These are phyloP conservation scores for Pogonophryne albipinna DNA, from an alignment of 2,797 vertebrate genomes.

Conservation along the genomic window DNA sequence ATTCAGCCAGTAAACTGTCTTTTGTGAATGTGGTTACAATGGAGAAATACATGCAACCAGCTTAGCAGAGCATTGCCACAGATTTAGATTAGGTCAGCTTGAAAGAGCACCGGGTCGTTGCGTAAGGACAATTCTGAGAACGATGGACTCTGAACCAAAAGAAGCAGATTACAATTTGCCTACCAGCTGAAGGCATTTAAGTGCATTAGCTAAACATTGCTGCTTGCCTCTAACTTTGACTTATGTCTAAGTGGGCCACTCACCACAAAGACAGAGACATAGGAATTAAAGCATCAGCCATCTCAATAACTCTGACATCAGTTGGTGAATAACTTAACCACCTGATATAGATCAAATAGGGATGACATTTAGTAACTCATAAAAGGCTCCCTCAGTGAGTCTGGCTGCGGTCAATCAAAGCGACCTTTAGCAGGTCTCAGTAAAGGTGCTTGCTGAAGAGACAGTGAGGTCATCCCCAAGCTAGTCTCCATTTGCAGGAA, in stretches of 20 bases:
- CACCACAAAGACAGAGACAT: conserved; percentile 20
- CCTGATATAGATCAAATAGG: conserved; percentile 33
- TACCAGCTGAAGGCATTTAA: conserved; percentile 29
- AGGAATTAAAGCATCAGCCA: conserved; percentile 13
- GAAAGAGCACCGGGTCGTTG: conserved; percentile 19
- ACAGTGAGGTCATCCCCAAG: not conserved
- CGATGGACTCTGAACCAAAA: conserved; percentile 47
- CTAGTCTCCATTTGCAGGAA: not conserved
- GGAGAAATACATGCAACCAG: conserved; percentile 17
- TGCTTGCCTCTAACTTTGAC: conserved; percentile 17
- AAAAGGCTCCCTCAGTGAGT: not conserved
- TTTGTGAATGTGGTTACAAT: not conserved
- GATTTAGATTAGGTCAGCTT: conserved; percentile 37
- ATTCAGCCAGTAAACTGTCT: conserved; percentile 1
- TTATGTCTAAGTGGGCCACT: conserved; percentile 19
- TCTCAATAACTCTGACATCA: conserved; percentile 23
- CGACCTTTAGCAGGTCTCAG: conserved; percentile 40
- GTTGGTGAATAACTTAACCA: conserved; percentile 35
- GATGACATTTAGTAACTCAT: conserved; percentile 63
- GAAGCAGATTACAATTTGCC: conserved; percentile 28
- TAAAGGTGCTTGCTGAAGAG: conserved; percentile 1
- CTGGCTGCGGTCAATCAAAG: conserved; percentile 21
- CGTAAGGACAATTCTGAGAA: conserved; percentile 33
- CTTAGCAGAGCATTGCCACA: conserved; percentile 22
- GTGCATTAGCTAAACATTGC: conserved; percentile 30